Base-by-base conservation (phyloP, 2,888 invertebrate genomes). In the Ferrisia virgata region DNA sequence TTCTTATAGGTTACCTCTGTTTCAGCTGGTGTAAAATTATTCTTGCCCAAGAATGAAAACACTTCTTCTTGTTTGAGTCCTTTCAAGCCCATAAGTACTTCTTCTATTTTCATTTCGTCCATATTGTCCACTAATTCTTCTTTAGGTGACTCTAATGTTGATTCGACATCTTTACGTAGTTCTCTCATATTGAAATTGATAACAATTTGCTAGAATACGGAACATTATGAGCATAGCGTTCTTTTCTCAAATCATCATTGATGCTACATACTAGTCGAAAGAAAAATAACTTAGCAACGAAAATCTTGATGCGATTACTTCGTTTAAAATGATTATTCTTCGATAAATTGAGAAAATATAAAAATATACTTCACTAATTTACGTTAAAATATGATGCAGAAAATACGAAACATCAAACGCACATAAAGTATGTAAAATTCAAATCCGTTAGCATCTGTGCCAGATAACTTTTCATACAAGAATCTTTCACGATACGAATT, bases 41-140 rank as follows among this genome's bases (percentile, higher is more conserved):
- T 83, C 76, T 83, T 83, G n/a, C 83, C 83, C 31, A 83, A 33
- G 28, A 83, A 83, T 22, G 83, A 83, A 22, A 83, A 83, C 18
- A 83, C 83, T 72, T 83, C 83, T 83, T 83, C 83, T 83, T 83
- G 83, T 43, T 83, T 83, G 1, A 83, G 43, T 39, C 83, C 83
- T 64, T 83, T 83, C 5, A 83, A 31, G 18, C 83, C 83, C 83
- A 83, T 83, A 39, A 83, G 76, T 15, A 83, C 83, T 40, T 83
- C 83, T 72, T 83, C 83, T n/a, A 83, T 83, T 83, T 83, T 83
- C 31, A 83, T 83, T 47, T 83, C 83, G 43, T 83, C 83, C 11
- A 83, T 83, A 22, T 43, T 43, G 18, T 83, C 83, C 18, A 72
- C 72, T n/a, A 83, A n/a, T 76, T 83, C 83, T 72, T 83, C 83